Evolutionary conservation across 2,888 invertebrate species (phyloP).

Genomic region (Eutolmus rufibarbis): DNA sequence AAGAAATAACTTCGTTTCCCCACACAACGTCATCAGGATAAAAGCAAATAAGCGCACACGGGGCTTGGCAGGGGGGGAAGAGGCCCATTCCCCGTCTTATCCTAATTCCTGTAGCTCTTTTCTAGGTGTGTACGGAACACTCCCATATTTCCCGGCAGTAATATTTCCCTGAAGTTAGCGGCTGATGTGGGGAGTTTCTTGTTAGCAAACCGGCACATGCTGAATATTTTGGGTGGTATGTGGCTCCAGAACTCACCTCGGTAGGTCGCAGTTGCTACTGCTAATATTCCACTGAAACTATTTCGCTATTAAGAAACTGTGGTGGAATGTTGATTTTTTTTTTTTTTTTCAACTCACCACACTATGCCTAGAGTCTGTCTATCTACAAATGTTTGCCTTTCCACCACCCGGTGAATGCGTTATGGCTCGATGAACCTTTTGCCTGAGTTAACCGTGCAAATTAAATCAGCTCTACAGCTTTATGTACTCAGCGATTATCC

Average conservation of each 20-base stretch:
- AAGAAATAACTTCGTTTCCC: slow-evolving; percentile 38
- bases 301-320: background rate
- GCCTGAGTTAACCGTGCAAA: background rate
- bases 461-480: background rate
- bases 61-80: background rate
- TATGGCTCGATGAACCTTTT: background rate
- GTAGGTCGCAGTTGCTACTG: background rate
- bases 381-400: background rate
- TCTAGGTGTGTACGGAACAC: background rate
- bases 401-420: background rate
- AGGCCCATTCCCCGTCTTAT: background rate
- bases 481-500: background rate
- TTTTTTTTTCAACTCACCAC: background rate
- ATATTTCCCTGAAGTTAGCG: background rate
- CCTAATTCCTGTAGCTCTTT: background rate
- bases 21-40: slow-evolving; percentile 14
- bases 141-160: background rate
- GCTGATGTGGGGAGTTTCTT: background rate
- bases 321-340: background rate
- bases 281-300: background rate
- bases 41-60: slow-evolving; percentile 1
- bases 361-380: background rate
- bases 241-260: background rate
- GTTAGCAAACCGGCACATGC: background rate
- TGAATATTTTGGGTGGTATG: background rate